These are phyloP conservation scores for Cardiocondyla obscurior DNA, from an alignment of 1,140 invertebrate species.

Conservation along the genomic window DNA sequence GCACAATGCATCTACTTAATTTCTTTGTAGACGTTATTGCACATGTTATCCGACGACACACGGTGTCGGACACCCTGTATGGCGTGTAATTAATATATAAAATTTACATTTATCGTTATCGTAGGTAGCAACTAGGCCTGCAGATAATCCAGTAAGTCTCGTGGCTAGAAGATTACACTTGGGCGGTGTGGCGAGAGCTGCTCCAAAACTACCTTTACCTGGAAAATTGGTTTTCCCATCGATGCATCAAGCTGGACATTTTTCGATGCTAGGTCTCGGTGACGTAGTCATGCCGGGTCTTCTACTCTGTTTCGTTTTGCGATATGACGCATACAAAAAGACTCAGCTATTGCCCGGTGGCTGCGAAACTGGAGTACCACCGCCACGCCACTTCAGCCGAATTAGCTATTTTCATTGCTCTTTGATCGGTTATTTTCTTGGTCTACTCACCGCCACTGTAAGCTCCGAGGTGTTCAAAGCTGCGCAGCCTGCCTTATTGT, in stretches of 20 bases:
- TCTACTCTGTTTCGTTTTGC: conserved; percentile 96
- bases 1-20: conserved; percentile 5
- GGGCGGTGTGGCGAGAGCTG: conserved; percentile 93
- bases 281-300: conserved; percentile 99
- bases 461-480: conserved; percentile 99
- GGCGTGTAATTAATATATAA: not conserved
- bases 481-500: conserved; percentile 97
- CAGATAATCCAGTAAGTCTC: conserved; percentile 97
- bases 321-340: conserved; percentile 98
- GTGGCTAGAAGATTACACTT: conserved; percentile 96
- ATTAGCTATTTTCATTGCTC: conserved; percentile 98
- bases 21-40: not conserved
- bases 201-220: conserved; percentile 97
- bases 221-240: conserved; percentile 99
- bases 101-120: conserved; percentile 15
- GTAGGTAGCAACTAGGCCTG: conserved; percentile 93
- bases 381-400: conserved; percentile 88
- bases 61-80: no score
- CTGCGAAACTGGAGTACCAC: conserved; percentile 91
- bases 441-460: conserved; percentile 97
- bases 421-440: conserved; percentile 98
- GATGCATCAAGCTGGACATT: conserved; percentile 97
- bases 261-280: conserved; percentile 98
- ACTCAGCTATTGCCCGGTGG: conserved; percentile 89
- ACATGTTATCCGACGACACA: no score